Evolutionary conservation across 2,888 invertebrate species (phyloP).

Genomic region (Poecilus cupreus): DNA sequence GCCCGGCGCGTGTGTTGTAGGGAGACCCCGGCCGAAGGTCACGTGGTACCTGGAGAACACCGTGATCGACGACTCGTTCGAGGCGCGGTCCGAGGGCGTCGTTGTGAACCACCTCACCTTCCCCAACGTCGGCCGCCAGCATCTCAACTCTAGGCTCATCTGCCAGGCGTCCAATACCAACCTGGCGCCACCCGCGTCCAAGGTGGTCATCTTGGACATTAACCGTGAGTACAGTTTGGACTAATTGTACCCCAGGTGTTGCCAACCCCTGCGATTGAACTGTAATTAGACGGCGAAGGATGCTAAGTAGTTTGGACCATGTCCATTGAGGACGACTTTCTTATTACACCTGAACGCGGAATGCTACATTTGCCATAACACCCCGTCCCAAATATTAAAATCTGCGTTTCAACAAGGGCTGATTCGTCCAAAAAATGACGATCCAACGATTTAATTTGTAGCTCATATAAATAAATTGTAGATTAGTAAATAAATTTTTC

Average conservation of each 20-base stretch:
- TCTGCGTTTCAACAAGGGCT: too few species aligned
- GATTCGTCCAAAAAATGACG: too few species aligned
- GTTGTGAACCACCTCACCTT: slow-evolving; percentile 88
- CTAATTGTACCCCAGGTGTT: neutral
- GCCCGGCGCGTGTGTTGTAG: slow-evolving; percentile 72
- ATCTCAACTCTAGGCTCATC: slow-evolving; percentile 87
- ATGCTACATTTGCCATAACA: too few species aligned
- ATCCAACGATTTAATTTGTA: too few species aligned
- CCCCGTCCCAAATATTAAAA: too few species aligned
- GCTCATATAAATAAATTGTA: too few species aligned
- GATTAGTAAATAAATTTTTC: too few species aligned
- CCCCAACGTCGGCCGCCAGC: slow-evolving; percentile 87
- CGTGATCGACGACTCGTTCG: slow-evolving; percentile 88
- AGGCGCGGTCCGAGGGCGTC: slow-evolving; percentile 80
- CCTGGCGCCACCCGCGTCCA: slow-evolving; percentile 85
- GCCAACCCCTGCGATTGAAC: neutral
- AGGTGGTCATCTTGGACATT: slow-evolving; percentile 87
- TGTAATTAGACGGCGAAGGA: neutral
- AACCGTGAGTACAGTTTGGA: slow-evolving; percentile 82
- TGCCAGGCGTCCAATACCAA: slow-evolving; percentile 93
- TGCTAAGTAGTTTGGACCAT: neutral
- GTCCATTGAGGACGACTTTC: neutral
- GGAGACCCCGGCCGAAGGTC: slow-evolving; percentile 85
- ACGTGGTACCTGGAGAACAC: slow-evolving; percentile 91
- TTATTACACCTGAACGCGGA: too few species aligned